A percentile compares a stretch with the other conserved stretches of the same genome.
These are phyloP conservation scores for Vulpes vulpes DNA, from an alignment of 2,113 vertebrate genomes.

Conservation along the genomic window DNA sequence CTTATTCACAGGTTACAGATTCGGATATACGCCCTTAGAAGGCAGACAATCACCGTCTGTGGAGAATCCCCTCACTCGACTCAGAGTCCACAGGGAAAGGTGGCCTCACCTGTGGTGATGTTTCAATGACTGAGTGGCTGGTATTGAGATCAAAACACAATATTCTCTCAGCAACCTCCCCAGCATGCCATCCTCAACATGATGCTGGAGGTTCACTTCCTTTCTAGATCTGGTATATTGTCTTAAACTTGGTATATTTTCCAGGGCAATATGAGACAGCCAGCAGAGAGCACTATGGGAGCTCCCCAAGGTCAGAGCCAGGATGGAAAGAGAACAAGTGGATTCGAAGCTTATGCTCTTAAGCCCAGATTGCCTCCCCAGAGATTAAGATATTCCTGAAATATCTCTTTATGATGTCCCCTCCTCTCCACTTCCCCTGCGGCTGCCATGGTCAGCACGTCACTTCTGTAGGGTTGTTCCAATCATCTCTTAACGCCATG, in stretches of 20 bases:
- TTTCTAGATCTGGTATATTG: not conserved
- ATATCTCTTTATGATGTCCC: not conserved
- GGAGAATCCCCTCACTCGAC: not conserved
- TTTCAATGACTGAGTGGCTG: not conserved
- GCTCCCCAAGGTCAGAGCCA: not conserved
- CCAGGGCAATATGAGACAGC: not conserved
- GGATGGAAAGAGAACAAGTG: not conserved
- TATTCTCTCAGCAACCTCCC: not conserved
- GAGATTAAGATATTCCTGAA: not conserved
- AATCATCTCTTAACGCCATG: not conserved
- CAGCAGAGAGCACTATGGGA: not conserved
- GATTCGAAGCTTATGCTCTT: not conserved
- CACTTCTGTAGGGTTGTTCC: not conserved
- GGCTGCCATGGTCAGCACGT: accelerated
- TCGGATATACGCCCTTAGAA: not conserved
- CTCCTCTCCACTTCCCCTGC: not conserved
- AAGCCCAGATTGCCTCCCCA: not conserved
- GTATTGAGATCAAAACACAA: not conserved
- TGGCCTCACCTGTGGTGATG: not conserved
- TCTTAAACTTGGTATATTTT: not conserved
- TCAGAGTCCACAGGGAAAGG: not conserved
- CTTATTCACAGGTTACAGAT: not conserved
- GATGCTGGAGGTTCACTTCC: not conserved
- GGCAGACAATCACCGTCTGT: no score
- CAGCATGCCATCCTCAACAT: accelerated